phyloP scores from a whole-genome alignment of 2,797 vertebrate genomes.

The Acipenser ruthenus region DNA sequence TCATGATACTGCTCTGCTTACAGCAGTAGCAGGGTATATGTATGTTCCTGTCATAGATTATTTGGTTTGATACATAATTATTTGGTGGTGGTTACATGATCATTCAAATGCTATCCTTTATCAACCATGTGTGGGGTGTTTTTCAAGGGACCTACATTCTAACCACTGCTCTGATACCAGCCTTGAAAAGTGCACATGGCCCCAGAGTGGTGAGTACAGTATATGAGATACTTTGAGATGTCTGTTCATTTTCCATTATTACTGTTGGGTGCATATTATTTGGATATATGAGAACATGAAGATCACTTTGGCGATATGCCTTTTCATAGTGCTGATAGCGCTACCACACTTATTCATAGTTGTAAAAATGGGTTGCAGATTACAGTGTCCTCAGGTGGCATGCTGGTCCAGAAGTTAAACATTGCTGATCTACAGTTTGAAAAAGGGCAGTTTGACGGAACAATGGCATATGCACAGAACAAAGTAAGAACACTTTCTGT shows the following conservation, averaged over 20 bases:
- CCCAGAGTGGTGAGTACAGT: slow-evolving; percentile 68
- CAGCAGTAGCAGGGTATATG: no score
- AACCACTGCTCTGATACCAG: slow-evolving; percentile 66
- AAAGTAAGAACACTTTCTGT: slow-evolving; percentile 50
- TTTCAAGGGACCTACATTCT: slow-evolving; percentile 68
- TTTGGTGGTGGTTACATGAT: no score
- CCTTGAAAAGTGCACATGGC: slow-evolving; percentile 60
- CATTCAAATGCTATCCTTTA: neutral
- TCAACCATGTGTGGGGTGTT: neutral
- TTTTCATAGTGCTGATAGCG: no score
- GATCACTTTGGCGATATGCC: no score
- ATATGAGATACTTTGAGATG: neutral
- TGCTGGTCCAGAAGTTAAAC: slow-evolving; percentile 75
- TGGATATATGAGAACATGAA: no score
- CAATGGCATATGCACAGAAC: slow-evolving; percentile 75
- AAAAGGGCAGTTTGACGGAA: slow-evolving; percentile 64
- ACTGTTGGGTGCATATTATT: no score
- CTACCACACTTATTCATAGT: no score
- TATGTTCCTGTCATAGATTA: neutral
- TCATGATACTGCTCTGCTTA: no score
- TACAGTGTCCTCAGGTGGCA: slow-evolving; percentile 76
- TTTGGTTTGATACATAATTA: neutral
- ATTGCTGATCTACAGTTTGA: slow-evolving; percentile 65
- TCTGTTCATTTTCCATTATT: no score
- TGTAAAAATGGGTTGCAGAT: slow-evolving; percentile 40